Evolutionary conservation across 2,888 invertebrate species (phyloP).

Genomic region (Galeruca laticollis): DNA sequence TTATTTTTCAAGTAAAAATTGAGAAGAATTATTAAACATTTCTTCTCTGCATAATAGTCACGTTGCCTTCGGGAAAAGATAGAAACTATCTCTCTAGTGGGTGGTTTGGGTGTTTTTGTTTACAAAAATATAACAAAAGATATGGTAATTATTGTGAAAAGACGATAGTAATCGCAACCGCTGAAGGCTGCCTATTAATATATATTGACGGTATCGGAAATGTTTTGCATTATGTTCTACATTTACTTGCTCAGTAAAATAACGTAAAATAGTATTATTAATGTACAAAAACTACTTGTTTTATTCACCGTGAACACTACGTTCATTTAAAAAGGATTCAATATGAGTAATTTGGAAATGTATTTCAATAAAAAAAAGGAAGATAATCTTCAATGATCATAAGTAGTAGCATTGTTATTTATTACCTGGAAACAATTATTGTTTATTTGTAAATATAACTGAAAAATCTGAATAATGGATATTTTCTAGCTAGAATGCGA

Average conservation of each 20-base stretch:
- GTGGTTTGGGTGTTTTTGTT: slow-evolving; percentile 30
- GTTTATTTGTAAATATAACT: too few relatives aligned
- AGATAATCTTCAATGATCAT: too few relatives aligned
- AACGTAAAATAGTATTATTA: neutral
- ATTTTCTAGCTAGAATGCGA: too few relatives aligned
- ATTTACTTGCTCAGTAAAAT: neutral
- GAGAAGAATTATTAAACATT: slow-evolving; percentile 58
- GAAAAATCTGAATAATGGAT: too few relatives aligned
- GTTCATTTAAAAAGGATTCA: too few relatives aligned
- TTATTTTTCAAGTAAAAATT: slow-evolving; percentile 48
- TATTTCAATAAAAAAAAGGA: too few relatives aligned
- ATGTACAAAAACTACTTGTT: neutral
- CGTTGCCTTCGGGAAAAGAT: slow-evolving; percentile 18
- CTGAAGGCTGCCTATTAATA: slow-evolving; percentile 32
- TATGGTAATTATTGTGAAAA: slow-evolving; percentile 31
- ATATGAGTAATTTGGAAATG: too few relatives aligned
- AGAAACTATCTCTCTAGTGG: slow-evolving; percentile 24
- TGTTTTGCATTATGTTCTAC: slow-evolving; percentile 9
- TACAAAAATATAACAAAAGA: slow-evolving; percentile 29
- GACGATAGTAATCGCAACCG: slow-evolving; percentile 22
- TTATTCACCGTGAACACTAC: too few relatives aligned
- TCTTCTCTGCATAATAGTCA: slow-evolving; percentile 53
- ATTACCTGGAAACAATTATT: too few relatives aligned
- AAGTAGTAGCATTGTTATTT: too few relatives aligned
- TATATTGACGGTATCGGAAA: slow-evolving; percentile 17